Evolutionary conservation across 2,113 vertebrate species (phyloP), one percentile per base, ranked within the genome.

Genomic region (Onychostruthus taczanowskii): DNA sequence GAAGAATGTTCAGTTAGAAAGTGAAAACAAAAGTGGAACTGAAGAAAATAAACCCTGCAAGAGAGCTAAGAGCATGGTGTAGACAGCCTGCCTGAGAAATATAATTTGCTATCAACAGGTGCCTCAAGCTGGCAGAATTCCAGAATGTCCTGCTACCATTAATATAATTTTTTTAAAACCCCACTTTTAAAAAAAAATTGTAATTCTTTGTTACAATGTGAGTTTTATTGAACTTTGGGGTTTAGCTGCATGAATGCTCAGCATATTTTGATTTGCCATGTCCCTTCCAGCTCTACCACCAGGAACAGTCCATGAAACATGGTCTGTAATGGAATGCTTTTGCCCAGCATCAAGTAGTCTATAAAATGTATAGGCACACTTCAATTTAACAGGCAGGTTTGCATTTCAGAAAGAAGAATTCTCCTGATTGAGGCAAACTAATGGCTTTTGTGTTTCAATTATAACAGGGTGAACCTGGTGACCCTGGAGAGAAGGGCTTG

Each of bases 391-490:
- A 74, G 47, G 39, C 8, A 49, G 16, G 2, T 44, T 52, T 61
- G 4, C 24, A 22, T 68, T 81, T 47, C 49, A 52, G 41, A 86
- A 76, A 41, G 21, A 55, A 61, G 21, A 55, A 61, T 81, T 87
- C 16, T 85, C 8, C 18, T 30, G n/a, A 47, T 58, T 52, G 21
- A 88, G 37, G 9, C 24, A 44, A 75, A 61, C 27, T 58, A 86
- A 79, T 67, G 16, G 12, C 11, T 89, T 68, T 86, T 26, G n/a
- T 41, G 9, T 94, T 78, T 83, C 37, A 55, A 59, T 96, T 84
- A 35, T 50, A 44, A 96, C 89, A 99, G 99, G 98, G 99, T 74
- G 98, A 99, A 80, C 82, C 91, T 69, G 98, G 99, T 87, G 98
- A 97, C 28, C 33, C 72, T 14, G 98, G 98, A 68, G 90, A 41